Evolutionary conservation across 2,888 invertebrate genomes (phyloP), one percentile per base, ranked within the genome.

Genomic region (Oscheius sp.): DNA sequence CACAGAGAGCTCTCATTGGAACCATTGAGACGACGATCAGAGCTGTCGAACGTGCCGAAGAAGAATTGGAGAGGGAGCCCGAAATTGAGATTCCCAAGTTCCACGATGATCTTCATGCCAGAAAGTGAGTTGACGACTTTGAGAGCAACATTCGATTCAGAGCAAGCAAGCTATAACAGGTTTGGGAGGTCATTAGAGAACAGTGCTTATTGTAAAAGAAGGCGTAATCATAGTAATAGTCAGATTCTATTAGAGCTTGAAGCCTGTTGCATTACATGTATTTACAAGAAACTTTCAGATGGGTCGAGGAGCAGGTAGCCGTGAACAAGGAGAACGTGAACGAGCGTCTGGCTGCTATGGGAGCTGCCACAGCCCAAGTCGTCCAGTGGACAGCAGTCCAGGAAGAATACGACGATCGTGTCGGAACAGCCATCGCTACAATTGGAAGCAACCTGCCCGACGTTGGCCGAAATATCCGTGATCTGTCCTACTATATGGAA

Each of bases 291-390:
- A n/a, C 42, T 58, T 76, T 63, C 62, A 74, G 83, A 55, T 82
- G 81, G 79, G 73, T 82, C 58, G 82, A 81, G 42, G 81, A 79
- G 70, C 83, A 80, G 72, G 75, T 96, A 90, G 97, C 96, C 90
- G 94, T 96, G 73, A 95, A 95, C 90, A 95, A 95, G 90, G 97
- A 98, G 91, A 95, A 94, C 84, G 95, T 99, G 74, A 95, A 95
- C 81, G 96, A 96, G 70, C 96, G 98, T 90, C 94, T 99, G 86
- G 97, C 97, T 4, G 97, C 97, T 75, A 98, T 99, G 96, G 98
- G 95, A 91, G 98, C 98, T 0, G 98, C 98, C 73, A 99, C 98
- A 0, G 99, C 99, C 9, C 96, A 97, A 90, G 94, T 97, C 66
- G 94, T 96, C 75, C 95, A 95, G 0, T 92, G 94, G 74, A 96